A percentile compares a stretch with the other conserved stretches of the same genome.
Evolutionary conservation across 2,888 invertebrate species (phyloP).

Genomic region (Lordiphosa andalusiaca): DNA sequence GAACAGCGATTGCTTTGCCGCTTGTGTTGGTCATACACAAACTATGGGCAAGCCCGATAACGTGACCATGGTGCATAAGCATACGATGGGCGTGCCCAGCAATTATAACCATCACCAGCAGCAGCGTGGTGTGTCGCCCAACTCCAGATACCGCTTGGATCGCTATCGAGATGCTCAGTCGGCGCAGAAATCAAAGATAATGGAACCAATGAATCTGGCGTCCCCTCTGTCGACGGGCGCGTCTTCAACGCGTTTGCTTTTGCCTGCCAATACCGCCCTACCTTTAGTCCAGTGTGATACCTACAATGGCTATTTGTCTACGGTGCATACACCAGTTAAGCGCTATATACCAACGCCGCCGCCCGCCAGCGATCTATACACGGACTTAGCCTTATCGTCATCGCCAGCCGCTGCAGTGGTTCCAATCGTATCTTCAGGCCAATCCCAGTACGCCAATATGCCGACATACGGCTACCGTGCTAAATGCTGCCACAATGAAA

Average conservation of each 20-base stretch:
- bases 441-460: constrained; percentile 63
- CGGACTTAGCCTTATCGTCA: constrained; percentile 26
- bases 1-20: constrained; percentile 77
- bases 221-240: constrained; percentile 26
- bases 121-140: constrained; percentile 77
- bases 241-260: constrained; percentile 37
- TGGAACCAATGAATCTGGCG: constrained; percentile 22
- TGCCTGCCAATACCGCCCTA: constrained; percentile 52
- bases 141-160: constrained; percentile 77
- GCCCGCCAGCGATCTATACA: constrained; percentile 71
- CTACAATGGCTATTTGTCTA: constrained; percentile 76
- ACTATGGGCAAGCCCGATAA: constrained; percentile 20
- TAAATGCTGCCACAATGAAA: constrained; percentile 75
- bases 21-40: constrained; percentile 48
- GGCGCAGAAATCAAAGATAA: constrained; percentile 35
- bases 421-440: constrained; percentile 28
- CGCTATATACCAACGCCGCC: constrained; percentile 80
- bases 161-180: constrained; percentile 70
- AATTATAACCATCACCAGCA: constrained; percentile 24
- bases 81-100: constrained; percentile 14
- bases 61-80: constrained; percentile 22
- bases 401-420: constrained; percentile 29
- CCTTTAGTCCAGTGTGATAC: constrained; percentile 76
- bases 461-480: constrained; percentile 75
- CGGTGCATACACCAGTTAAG: constrained; percentile 80